A percentile compares a stretch with the other conserved stretches of the same genome.
Evolutionary conservation across 2,113 vertebrate genomes (phyloP).

Genomic region (Butorides virescens): DNA sequence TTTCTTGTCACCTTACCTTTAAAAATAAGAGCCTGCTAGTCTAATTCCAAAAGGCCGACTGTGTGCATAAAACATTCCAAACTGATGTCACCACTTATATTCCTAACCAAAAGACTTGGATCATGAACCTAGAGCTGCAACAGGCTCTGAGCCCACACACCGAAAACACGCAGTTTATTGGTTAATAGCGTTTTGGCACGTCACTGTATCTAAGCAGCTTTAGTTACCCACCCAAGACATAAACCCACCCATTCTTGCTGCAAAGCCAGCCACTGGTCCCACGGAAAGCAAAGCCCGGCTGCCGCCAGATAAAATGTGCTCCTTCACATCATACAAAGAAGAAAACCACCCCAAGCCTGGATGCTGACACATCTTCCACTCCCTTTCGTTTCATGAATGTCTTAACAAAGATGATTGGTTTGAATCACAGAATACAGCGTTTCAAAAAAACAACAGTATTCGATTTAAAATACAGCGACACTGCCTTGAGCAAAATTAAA

Average conservation of each 20-base stretch:
- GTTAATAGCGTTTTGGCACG: neutral
- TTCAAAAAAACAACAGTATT: neutral
- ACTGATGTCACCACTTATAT: neutral
- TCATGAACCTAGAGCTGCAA: neutral
- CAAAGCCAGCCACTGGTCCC: neutral
- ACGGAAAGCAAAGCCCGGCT: neutral
- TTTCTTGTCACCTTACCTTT: neutral
- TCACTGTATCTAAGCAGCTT: neutral
- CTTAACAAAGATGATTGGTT: neutral
- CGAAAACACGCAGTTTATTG: neutral
- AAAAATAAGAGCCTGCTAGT: neutral
- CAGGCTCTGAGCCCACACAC: neutral
- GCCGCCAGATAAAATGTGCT: neutral
- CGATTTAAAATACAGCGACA: neutral
- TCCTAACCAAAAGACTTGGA: neutral
- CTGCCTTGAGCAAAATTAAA: neutral
- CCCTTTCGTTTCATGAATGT: neutral
- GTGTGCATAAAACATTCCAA: neutral
- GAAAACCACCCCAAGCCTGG: neutral
- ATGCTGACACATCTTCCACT: neutral
- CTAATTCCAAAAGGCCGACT: neutral
- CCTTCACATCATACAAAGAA: neutral
- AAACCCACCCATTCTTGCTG: neutral
- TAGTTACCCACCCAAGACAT: neutral
- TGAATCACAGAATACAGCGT: neutral